Percentiles rank a stretch among this genome's conserved stretches.
Evolutionary conservation across 2,797 vertebrate genomes (phyloP).

Genomic region (Paguma larvata): DNA sequence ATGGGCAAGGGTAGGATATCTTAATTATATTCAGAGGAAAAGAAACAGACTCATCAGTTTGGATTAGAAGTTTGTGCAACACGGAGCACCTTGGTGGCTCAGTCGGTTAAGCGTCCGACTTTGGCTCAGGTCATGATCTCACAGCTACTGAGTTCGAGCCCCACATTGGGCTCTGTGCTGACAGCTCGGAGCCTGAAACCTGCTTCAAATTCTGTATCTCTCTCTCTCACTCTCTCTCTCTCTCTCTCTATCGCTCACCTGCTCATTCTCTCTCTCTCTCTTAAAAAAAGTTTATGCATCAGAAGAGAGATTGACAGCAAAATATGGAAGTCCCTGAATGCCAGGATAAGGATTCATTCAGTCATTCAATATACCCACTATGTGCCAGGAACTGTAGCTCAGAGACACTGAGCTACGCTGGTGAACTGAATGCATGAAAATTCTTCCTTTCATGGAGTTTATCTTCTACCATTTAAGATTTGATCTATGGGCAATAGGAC

Average conservation of each 20-base stretch:
- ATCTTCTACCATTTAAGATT: not conserved
- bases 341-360: not conserved
- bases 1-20: not conserved
- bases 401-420: not conserved
- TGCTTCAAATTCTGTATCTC: too few relatives aligned
- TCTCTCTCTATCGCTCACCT: too few relatives aligned
- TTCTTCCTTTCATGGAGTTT: not conserved
- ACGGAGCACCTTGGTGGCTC: too few relatives aligned
- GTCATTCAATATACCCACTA: not conserved
- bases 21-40: not conserved
- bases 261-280: too few relatives aligned
- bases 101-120: too few relatives aligned
- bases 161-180: too few relatives aligned
- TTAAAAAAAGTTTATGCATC: not conserved
- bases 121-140: too few relatives aligned
- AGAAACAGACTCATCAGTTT: not conserved
- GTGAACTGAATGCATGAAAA: not conserved
- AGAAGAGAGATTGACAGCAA: not conserved
- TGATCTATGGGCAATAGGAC: not conserved
- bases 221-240: too few relatives aligned
- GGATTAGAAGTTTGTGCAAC: not conserved
- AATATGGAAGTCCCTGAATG: not conserved
- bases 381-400: not conserved
- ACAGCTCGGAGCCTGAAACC: too few relatives aligned
- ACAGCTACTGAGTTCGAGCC: too few relatives aligned